A percentile compares a stretch with the other conserved stretches of the same genome.
These are phyloP conservation scores for Ypsolopha scabrella DNA, from an alignment of 2,888 invertebrate genomes.

Conservation along the genomic window DNA sequence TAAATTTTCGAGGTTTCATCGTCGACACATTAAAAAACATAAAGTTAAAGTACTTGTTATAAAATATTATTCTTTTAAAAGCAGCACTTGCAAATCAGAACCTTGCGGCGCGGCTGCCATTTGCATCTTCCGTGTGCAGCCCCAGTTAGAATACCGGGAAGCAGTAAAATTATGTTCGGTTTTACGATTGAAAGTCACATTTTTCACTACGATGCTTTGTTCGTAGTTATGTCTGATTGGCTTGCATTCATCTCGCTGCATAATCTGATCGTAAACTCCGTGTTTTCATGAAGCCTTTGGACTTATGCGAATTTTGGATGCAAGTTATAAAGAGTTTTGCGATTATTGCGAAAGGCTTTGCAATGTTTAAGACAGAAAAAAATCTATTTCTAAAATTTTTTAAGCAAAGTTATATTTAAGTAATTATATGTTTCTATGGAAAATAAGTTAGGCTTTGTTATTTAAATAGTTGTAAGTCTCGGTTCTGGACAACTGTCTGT, in stretches of 20 bases:
- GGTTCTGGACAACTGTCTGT: constrained; percentile 10
- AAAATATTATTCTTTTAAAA: too few relatives aligned
- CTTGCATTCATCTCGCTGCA: constrained; percentile 55
- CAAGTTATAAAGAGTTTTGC: neutral
- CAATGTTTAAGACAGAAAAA: too few relatives aligned
- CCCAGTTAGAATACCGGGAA: constrained; percentile 38
- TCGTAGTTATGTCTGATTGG: constrained; percentile 52
- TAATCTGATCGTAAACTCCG: constrained; percentile 55
- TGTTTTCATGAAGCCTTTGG: constrained; percentile 8
- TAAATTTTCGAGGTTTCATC: too few relatives aligned
- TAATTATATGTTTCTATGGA: neutral
- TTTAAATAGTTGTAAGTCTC: too few relatives aligned
- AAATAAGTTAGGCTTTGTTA: neutral
- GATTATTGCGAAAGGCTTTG: too few relatives aligned
- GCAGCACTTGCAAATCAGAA: too few relatives aligned
- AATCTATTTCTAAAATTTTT: too few relatives aligned
- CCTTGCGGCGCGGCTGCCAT: too few relatives aligned
- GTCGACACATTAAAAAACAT: too few relatives aligned
- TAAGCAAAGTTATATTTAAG: too few relatives aligned
- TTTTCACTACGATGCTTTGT: constrained; percentile 61
- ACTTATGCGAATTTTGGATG: neutral
- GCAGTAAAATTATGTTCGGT: constrained; percentile 52
- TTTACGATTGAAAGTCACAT: constrained; percentile 62
- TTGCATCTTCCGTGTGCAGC: too few relatives aligned
- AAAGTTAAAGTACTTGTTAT: too few relatives aligned